These are phyloP conservation scores for Aricia artaxerxes DNA, from an alignment of 2,888 invertebrate genomes.

Conservation along the genomic window DNA sequence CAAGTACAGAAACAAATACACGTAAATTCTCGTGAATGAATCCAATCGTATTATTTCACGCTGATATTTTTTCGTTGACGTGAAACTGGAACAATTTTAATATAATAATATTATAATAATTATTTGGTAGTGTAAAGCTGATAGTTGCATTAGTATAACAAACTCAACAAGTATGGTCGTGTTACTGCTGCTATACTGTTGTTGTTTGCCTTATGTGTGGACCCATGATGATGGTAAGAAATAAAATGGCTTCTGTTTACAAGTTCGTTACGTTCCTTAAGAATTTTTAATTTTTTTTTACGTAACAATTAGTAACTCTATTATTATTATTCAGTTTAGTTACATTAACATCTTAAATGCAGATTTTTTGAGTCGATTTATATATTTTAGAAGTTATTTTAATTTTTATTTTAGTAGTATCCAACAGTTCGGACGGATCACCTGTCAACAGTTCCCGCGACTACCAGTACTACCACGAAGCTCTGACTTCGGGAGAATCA, in stretches of 20 bases:
- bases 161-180: neutral
- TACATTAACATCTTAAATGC: no score
- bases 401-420: neutral
- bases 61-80: neutral
- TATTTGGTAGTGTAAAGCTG: neutral
- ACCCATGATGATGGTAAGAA: neutral
- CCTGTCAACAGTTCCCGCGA: neutral
- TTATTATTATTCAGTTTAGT: no score
- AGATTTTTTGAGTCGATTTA: no score
- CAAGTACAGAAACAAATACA: neutral
- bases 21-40: neutral
- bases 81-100: neutral
- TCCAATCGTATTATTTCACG: neutral
- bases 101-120: neutral
- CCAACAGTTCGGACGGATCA: neutral
- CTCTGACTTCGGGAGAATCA: neutral
- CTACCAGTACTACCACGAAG: neutral
- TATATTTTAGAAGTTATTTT: no score
- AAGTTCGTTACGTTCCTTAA: no score
- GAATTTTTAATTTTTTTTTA: no score
- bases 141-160: neutral
- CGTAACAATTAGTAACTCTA: no score
- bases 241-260: neutral
- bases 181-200: neutral
- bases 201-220: neutral